Percentiles rank a stretch among this genome's conserved stretches.
Conservation (phyloP, 92 coral and sea anemone genomes). For the Isaurus tuberculatus region DNA sequence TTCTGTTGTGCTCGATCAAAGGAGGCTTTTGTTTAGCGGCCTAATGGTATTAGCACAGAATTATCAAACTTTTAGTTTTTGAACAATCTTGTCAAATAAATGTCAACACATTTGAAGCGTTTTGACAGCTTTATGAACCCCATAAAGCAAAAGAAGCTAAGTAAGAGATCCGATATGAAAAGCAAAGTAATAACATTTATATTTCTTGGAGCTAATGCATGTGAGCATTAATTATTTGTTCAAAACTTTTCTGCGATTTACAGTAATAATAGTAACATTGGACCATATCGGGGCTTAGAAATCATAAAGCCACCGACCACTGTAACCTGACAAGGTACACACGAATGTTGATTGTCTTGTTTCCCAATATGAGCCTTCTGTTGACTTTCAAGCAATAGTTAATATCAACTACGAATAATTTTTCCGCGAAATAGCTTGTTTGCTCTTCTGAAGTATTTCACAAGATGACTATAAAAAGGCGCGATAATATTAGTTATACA, state of each 20-base stretch:
- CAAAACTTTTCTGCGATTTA: not conserved
- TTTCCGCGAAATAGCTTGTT: not conserved
- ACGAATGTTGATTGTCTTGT: not conserved
- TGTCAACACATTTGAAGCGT: conserved; percentile 1
- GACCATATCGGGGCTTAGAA: not conserved
- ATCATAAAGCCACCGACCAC: not conserved
- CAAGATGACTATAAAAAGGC: not conserved
- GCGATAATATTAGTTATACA: not conserved
- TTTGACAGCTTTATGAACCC: conserved; percentile 38
- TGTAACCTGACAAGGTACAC: not conserved
- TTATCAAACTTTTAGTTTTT: not conserved
- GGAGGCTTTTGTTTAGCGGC: not conserved
- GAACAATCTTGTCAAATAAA: not conserved
- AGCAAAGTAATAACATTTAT: not conserved
- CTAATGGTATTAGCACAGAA: conserved; percentile 22
- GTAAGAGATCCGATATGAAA: not conserved
- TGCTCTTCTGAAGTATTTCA: not conserved
- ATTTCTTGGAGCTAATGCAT: not conserved
- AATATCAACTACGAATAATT: not conserved
- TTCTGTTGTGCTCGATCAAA: conserved; percentile 55
- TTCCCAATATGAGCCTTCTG: not conserved
- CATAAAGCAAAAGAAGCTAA: not conserved
- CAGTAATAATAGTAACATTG: too few species aligned
- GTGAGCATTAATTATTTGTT: not conserved
- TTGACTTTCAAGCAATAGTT: not conserved